Evolutionary conservation across 2,888 invertebrate genomes (phyloP).

Genomic region (Eupithecia subfuscata): DNA sequence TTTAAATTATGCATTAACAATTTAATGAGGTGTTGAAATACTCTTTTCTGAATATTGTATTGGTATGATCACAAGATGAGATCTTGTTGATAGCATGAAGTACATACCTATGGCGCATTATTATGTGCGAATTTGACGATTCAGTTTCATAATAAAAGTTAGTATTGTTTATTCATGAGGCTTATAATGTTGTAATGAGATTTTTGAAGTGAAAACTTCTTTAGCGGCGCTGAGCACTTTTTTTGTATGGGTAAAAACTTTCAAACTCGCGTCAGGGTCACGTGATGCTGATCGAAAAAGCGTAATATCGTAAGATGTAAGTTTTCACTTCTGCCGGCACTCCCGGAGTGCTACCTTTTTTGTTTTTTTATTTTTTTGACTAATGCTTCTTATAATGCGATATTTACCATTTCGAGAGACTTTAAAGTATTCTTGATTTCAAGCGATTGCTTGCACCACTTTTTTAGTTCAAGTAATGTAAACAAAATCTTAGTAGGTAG

Average conservation of each 20-base stretch:
- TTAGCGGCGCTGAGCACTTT: too few species aligned
- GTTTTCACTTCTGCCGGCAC: too few species aligned
- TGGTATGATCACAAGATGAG: slow-evolving; percentile 29
- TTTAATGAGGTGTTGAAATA: slow-evolving; percentile 32
- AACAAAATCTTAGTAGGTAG: too few species aligned
- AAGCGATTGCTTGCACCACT: background rate
- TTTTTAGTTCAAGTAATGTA: too few species aligned
- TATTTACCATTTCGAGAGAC: background rate
- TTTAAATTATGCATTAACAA: slow-evolving; percentile 28
- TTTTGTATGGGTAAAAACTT: too few species aligned
- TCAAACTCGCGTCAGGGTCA: too few species aligned
- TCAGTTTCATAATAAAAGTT: background rate
- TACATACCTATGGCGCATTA: background rate
- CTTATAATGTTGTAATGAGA: background rate
- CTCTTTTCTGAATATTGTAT: slow-evolving; percentile 17
- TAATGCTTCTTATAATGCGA: background rate
- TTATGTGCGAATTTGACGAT: background rate
- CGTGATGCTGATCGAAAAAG: too few species aligned
- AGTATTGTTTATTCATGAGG: background rate
- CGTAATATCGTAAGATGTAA: too few species aligned
- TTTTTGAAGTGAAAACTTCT: too few species aligned
- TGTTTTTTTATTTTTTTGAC: too few species aligned
- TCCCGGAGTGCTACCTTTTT: too few species aligned
- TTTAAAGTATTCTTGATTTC: background rate
- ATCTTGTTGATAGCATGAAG: background rate